phyloP scores from a whole-genome alignment of 1,140 invertebrate species.

The Danaus plexippus region DNA sequence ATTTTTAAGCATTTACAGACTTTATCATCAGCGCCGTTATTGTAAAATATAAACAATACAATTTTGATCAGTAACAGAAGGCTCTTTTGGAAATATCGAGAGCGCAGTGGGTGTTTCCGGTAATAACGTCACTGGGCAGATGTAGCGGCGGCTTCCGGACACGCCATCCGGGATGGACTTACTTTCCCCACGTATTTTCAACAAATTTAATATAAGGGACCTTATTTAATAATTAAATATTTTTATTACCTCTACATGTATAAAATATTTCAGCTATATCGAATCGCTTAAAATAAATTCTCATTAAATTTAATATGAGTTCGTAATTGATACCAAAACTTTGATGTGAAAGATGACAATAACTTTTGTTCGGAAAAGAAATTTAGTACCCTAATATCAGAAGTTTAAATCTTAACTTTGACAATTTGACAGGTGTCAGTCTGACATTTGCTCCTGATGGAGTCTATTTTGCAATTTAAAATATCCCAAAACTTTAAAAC shows the following conservation, averaged over 20 bases:
- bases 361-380: slow-evolving; percentile 1
- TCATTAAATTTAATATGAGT: too few species aligned
- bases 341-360: slow-evolving; percentile 3
- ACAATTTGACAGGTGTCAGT: slow-evolving; percentile 5
- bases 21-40: too few species aligned
- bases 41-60: too few species aligned
- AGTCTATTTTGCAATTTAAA: slow-evolving; percentile 1
- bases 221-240: too few species aligned
- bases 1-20: too few species aligned
- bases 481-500: too few species aligned
- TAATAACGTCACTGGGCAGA: slow-evolving; percentile 29
- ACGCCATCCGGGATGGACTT: slow-evolving; percentile 19
- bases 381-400: slow-evolving; percentile 3
- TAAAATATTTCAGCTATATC: too few species aligned
- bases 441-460: slow-evolving; percentile 1
- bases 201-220: slow-evolving; percentile 2
- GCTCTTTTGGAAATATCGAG: slow-evolving; percentile 14
- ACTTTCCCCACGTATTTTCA: slow-evolving; percentile 10
- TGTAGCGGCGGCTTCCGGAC: slow-evolving; percentile 30
- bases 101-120: slow-evolving; percentile 26
- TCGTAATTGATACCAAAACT: too few species aligned
- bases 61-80: neutral
- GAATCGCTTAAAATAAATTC: too few species aligned
- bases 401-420: slow-evolving; percentile 5
- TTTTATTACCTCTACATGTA: too few species aligned